A percentile compares a stretch with the other conserved stretches of the same genome.
These are phyloP conservation scores for Muntiacus reevesi DNA, from an alignment of 2,113 vertebrate genomes.

Conservation along the genomic window DNA sequence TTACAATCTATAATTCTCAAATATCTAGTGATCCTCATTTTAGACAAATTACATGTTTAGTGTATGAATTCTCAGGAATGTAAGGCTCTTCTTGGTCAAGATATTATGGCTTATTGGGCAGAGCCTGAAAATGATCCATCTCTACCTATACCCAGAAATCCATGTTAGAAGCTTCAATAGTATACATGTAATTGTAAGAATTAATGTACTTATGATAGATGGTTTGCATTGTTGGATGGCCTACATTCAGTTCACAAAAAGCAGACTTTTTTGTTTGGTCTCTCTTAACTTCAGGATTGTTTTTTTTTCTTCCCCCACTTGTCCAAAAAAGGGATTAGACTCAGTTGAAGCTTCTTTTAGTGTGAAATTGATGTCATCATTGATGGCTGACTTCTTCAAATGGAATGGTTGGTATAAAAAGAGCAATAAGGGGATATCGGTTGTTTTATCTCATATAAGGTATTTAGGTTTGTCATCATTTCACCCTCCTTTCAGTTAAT, in stretches of 20 bases:
- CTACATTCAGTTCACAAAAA: neutral
- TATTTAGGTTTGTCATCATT: neutral
- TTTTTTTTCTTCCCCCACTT: neutral
- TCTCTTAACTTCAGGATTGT: neutral
- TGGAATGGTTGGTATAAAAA: neutral
- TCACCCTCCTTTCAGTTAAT: neutral
- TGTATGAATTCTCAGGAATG: neutral
- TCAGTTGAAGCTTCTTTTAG: neutral
- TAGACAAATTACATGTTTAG: neutral
- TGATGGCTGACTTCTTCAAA: neutral
- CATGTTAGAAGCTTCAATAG: neutral
- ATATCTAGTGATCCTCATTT: neutral
- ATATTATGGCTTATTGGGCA: neutral
- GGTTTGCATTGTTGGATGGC: neutral
- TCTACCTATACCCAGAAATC: neutral
- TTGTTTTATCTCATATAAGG: neutral
- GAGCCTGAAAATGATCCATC: neutral
- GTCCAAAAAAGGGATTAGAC: neutral
- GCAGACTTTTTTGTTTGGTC: neutral
- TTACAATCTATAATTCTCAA: neutral
- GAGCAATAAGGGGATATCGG: neutral
- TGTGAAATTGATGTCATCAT: neutral
- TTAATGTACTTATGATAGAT: neutral
- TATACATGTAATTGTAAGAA: neutral
- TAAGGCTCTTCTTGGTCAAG: neutral